phyloP scores from a whole-genome alignment of 2,888 invertebrate genomes.

The Ypsolopha scabrella region DNA sequence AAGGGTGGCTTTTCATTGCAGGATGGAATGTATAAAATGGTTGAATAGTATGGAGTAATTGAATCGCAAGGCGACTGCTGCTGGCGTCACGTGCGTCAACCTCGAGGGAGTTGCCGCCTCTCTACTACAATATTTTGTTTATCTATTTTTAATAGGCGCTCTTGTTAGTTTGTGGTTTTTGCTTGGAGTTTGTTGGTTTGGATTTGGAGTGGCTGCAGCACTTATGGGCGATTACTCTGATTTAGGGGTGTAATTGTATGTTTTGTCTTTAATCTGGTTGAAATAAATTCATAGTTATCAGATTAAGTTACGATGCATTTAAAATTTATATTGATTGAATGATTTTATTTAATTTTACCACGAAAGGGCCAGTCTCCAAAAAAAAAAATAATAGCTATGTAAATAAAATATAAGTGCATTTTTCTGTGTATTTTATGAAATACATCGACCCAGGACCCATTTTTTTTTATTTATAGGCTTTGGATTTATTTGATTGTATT shows the following conservation, averaged over 20 bases:
- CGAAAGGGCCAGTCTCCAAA: too few relatives aligned
- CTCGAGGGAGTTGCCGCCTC: conserved; percentile 32
- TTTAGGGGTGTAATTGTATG: neutral
- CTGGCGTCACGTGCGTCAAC: conserved; percentile 34
- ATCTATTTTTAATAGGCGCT: conserved; percentile 61
- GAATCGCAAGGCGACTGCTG: conserved; percentile 44
- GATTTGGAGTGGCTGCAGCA: neutral
- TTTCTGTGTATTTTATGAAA: too few relatives aligned
- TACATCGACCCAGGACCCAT: too few relatives aligned
- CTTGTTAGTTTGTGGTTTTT: conserved; percentile 46
- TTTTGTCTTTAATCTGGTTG: neutral
- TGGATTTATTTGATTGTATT: too few relatives aligned
- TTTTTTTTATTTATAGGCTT: too few relatives aligned
- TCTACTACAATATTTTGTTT: conserved; percentile 46
- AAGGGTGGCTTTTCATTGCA: neutral
- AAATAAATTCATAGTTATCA: too few relatives aligned
- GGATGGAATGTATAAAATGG: conserved; percentile 21
- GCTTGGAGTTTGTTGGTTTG: conserved; percentile 35
- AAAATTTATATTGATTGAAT: too few relatives aligned
- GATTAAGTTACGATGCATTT: too few relatives aligned
- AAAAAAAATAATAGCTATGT: too few relatives aligned
- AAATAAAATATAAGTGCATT: too few relatives aligned
- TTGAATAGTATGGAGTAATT: conserved; percentile 36
- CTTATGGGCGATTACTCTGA: neutral
- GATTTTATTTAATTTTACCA: too few relatives aligned